Conservation (phyloP, 2,113 vertebrate species). For the Lontra canadensis region DNA sequence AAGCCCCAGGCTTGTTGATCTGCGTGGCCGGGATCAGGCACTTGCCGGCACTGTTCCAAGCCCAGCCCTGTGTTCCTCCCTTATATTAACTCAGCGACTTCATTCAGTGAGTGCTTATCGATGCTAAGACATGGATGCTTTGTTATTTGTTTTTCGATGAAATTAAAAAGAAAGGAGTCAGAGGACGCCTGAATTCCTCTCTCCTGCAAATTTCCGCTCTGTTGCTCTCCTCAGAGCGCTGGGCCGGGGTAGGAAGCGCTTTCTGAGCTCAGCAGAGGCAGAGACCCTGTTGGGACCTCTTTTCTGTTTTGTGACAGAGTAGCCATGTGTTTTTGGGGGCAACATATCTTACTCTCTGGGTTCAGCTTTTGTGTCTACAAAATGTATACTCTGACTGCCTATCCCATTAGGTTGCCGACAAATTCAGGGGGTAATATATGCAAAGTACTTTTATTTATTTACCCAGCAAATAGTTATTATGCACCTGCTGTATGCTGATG, state of each 20-base stretch:
- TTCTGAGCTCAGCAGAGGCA: not conserved
- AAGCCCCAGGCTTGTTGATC: not conserved
- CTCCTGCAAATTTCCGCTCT: no score
- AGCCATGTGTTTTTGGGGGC: not conserved
- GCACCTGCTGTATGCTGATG: fast-evolving
- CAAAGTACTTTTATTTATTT: not conserved
- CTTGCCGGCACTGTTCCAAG: not conserved
- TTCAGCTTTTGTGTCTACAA: not conserved
- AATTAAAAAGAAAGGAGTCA: not conserved
- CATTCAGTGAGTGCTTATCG: not conserved
- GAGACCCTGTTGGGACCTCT: not conserved
- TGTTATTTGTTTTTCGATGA: not conserved
- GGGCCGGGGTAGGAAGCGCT: not conserved
- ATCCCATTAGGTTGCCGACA: not conserved
- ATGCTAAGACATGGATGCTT: not conserved
- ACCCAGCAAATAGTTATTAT: not conserved
- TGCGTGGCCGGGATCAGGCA: not conserved
- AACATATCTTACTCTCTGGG: not conserved
- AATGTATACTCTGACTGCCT: not conserved
- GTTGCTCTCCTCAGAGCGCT: not conserved
- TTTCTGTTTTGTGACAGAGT: not conserved
- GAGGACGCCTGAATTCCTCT: not conserved
- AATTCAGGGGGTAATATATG: not conserved
- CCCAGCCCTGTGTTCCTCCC: not conserved
- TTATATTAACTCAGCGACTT: no score